phyloP scores from a whole-genome alignment of 1,140 invertebrate species.

The Epicauta chinensis region DNA sequence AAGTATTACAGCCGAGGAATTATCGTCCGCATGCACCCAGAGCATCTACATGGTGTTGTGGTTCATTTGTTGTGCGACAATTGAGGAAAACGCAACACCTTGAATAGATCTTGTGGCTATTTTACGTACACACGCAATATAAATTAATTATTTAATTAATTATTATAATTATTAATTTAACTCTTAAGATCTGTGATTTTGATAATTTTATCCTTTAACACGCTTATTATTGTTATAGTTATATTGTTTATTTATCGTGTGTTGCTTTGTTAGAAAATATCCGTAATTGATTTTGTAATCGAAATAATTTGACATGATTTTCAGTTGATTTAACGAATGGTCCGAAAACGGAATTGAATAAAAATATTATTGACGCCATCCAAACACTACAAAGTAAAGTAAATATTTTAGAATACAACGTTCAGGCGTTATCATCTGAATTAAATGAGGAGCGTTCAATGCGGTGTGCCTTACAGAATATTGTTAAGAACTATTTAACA shows the following conservation, averaged over 20 bases:
- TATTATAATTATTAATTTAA: too few species aligned
- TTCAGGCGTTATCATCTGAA: constrained; percentile 31
- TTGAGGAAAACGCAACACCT: constrained; percentile 55
- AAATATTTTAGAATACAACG: constrained; percentile 36
- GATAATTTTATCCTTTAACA: too few species aligned
- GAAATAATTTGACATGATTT: constrained; percentile 12
- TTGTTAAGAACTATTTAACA: constrained; percentile 35
- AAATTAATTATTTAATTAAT: too few species aligned
- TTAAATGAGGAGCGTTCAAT: constrained; percentile 37
- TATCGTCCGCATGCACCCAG: constrained; percentile 46
- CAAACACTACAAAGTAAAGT: constrained; percentile 33
- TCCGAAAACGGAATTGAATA: constrained; percentile 21
- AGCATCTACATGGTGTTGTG: constrained; percentile 57
- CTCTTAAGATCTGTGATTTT: too few species aligned
- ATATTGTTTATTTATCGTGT: not conserved
- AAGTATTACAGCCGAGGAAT: constrained; percentile 37
- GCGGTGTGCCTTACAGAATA: constrained; percentile 35
- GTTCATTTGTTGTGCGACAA: constrained; percentile 51
- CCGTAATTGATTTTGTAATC: constrained; percentile 2
- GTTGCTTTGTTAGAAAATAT: not conserved
- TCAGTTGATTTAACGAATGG: constrained; percentile 27
- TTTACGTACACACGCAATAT: too few species aligned
- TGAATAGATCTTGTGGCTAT: constrained; percentile 40
- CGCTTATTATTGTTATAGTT: constrained; percentile 1
- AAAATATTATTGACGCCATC: constrained; percentile 24